Conservation (phyloP, 2,888 invertebrate genomes). For the Listrodromus nycthemerus region DNA sequence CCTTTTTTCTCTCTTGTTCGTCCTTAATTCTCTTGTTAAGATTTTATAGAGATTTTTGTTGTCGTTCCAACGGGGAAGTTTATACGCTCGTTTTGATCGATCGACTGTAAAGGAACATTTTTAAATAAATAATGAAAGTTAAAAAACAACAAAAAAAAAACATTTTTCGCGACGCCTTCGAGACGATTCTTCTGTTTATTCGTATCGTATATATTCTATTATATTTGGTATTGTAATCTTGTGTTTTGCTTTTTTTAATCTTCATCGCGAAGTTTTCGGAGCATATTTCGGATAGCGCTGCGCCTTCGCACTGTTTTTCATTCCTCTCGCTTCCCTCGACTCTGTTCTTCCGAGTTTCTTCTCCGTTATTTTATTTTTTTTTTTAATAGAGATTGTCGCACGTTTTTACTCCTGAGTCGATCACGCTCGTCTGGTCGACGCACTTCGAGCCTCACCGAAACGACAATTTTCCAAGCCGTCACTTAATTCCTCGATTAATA, state of each 20-base stretch:
- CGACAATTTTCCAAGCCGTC: conserved; percentile 14
- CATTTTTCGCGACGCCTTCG: conserved; percentile 10
- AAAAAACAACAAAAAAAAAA: too few relatives aligned
- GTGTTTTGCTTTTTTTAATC: conserved; percentile 3
- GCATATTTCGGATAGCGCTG: background rate
- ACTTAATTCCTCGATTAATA: conserved; percentile 44
- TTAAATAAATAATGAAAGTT: background rate
- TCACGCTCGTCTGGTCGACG: conserved; percentile 3
- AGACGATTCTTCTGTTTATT: conserved; percentile 7
- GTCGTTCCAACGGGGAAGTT: conserved; percentile 39
- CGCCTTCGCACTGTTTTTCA: background rate
- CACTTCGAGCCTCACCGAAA: background rate
- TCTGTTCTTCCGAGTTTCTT: conserved; percentile 22
- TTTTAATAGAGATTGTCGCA: conserved; percentile 20
- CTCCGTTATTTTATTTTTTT: conserved; percentile 21
- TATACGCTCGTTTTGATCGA: conserved; percentile 23
- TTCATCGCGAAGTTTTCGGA: background rate
- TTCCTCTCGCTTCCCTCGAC: background rate
- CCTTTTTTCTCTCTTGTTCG: conserved; percentile 18
- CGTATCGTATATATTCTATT: conserved; percentile 12
- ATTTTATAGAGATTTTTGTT: conserved; percentile 44
- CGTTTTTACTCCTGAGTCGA: background rate
- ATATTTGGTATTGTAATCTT: conserved; percentile 30
- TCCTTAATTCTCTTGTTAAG: conserved; percentile 28
- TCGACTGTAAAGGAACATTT: background rate